Conservation (phyloP, 2,797 vertebrate species). For the Falco cherrug region DNA sequence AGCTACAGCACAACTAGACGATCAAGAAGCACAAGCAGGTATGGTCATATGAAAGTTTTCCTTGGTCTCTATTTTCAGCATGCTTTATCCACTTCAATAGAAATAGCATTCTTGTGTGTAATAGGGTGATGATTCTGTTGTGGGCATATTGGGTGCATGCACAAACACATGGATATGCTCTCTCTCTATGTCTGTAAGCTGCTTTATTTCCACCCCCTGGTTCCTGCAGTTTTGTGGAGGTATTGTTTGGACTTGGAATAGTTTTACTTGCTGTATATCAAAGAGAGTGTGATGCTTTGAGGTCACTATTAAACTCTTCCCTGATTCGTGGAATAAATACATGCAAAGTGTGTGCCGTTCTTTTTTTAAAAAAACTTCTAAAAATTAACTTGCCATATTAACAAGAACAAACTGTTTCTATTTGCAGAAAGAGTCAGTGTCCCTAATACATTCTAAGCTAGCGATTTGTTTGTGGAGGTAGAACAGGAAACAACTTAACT, state of each 20-base stretch:
- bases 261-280: background rate
- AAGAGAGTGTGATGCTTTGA: background rate
- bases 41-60: background rate
- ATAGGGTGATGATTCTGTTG: accelerated
- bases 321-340: background rate
- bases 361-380: accelerated
- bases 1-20: constrained; percentile 96
- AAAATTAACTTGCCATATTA: background rate
- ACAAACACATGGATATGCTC: accelerated
- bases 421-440: background rate
- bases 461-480: no score
- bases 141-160: accelerated
- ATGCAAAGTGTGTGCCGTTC: accelerated
- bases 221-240: background rate
- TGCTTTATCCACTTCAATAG: background rate
- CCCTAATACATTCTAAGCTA: accelerated
- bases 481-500: background rate
- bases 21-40: constrained; percentile 94
- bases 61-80: background rate
- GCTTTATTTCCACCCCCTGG: background rate
- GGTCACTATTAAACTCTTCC: background rate
- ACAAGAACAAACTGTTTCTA: background rate
- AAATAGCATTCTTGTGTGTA: background rate
- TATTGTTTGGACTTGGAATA: background rate
- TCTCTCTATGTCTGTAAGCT: accelerated